phyloP scores from a whole-genome alignment of 1,140 invertebrate species.

The Heliconius hermathena region DNA sequence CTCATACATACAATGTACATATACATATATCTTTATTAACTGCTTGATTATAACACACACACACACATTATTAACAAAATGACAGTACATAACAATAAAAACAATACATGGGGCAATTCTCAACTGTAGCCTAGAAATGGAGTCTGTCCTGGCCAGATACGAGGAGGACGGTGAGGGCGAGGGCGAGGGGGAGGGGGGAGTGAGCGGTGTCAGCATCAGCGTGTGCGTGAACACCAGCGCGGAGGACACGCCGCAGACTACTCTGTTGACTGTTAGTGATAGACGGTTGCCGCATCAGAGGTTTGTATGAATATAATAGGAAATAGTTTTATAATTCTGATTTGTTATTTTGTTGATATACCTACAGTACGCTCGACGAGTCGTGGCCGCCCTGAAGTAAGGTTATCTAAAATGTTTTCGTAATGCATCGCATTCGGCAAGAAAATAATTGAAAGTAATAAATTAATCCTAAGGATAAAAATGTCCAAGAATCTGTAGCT shows the following conservation, averaged over 20 bases:
- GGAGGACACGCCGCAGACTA: slow-evolving; percentile 54
- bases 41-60: neutral
- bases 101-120: slow-evolving; percentile 59
- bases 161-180: slow-evolving; percentile 65
- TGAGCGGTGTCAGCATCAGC: slow-evolving; percentile 69
- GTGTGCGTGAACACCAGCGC: slow-evolving; percentile 67
- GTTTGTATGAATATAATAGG: slow-evolving; percentile 37
- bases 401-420: too few species aligned
- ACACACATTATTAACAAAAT: slow-evolving; percentile 1
- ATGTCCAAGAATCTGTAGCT: too few species aligned
- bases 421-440: too few species aligned
- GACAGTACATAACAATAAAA: neutral
- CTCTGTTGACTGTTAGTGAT: slow-evolving; percentile 60
- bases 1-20: neutral
- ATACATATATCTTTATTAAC: neutral
- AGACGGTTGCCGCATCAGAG: slow-evolving; percentile 65
- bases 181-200: slow-evolving; percentile 45
- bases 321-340: too few species aligned
- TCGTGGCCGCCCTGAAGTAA: too few species aligned
- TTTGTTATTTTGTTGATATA: too few species aligned
- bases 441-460: too few species aligned
- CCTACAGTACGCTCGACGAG: too few species aligned
- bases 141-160: slow-evolving; percentile 73
- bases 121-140: slow-evolving; percentile 62
- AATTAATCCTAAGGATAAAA: too few species aligned